Evolutionary conservation across 2,888 invertebrate species (phyloP), one percentile per base, ranked within the genome.

Genomic region (Brachyopa scutellaris): DNA sequence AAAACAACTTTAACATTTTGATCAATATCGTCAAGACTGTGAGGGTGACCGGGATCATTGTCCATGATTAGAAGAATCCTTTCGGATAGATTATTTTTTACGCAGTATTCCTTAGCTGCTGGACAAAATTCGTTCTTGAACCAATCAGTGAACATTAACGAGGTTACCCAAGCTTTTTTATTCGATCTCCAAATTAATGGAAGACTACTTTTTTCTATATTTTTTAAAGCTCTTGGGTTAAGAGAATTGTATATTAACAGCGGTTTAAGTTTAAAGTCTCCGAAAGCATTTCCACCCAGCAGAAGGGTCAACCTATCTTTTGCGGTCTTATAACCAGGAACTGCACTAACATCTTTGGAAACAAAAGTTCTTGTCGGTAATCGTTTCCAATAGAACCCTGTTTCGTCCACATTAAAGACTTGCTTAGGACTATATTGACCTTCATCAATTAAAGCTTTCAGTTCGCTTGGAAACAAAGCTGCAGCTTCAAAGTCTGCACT

Each of bases 191-290:
- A 69, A 84, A 61, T 85, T 76, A 42, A 76, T 66, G 19, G 49
- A 73, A 76, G 85, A 85, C 42, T 76, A 76, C 45, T 84, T 84
- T 47, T 62, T 61, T 64, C 85, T 38, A 84, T 47, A 36, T 67
- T 62, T 82, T 86, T 86, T 61, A 87, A 59, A 55, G 85, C 74
- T 33, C 85, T 77, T 40, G 85, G 85, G 66, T 86, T 87, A 64
- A 84, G 62, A 13, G 85, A 85, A 42, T 84, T 77, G 76, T 86
- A 85, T 26, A 88, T 84, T 59, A 88, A 73, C 69, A 87, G 72
- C 40, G 86, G 86, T 83, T 85, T 87, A 47, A 86, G 77, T 29
- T 33, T 33, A 33, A 33, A 33, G 33, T 33, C 33, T 5, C 33
- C 33, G 26, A 26, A 26, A 26, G 3, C 26, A 26, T 26, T 26